Evolutionary conservation across 2,113 vertebrate species (phyloP).

Genomic region (Furnarius figulus): DNA sequence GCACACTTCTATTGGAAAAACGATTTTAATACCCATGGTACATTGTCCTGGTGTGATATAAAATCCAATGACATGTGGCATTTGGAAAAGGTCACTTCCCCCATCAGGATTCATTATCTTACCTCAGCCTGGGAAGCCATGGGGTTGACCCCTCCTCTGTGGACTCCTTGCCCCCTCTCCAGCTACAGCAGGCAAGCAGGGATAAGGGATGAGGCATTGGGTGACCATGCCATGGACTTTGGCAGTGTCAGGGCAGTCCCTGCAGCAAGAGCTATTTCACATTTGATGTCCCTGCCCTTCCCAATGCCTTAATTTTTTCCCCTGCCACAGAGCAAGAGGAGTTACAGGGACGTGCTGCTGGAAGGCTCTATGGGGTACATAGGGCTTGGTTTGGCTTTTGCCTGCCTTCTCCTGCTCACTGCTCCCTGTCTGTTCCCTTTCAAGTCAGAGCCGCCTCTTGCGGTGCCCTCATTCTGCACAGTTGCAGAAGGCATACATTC

Average conservation of each 20-base stretch:
- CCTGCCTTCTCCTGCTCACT: not conserved
- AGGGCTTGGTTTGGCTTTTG: accelerated
- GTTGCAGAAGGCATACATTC: not conserved
- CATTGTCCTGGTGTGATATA: slow-evolving; percentile 99
- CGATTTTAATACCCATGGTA: slow-evolving; percentile 99
- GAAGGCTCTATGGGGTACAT: not conserved
- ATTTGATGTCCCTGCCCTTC: not conserved
- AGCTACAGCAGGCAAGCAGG: not conserved
- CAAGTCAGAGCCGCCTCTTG: accelerated
- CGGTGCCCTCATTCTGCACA: accelerated
- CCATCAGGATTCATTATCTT: slow-evolving; percentile 88
- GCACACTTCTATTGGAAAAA: slow-evolving; percentile 91
- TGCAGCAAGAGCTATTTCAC: not conserved
- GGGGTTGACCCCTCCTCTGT: slow-evolving; percentile 24
- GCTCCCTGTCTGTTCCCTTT: not conserved
- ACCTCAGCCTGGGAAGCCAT: slow-evolving; percentile 67
- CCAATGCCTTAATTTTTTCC: not conserved
- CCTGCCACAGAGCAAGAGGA: not conserved
- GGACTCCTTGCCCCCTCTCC: not conserved
- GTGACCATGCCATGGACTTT: not conserved
- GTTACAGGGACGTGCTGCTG: not conserved
- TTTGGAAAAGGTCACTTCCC: slow-evolving; percentile 99
- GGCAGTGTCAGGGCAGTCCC: not conserved
- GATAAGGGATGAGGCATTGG: not conserved
- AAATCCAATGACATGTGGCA: slow-evolving; percentile 99